Evolutionary conservation across 2,888 invertebrate genomes (phyloP), one percentile per base, ranked within the genome.

Genomic region (Pristionchus mayeri): DNA sequence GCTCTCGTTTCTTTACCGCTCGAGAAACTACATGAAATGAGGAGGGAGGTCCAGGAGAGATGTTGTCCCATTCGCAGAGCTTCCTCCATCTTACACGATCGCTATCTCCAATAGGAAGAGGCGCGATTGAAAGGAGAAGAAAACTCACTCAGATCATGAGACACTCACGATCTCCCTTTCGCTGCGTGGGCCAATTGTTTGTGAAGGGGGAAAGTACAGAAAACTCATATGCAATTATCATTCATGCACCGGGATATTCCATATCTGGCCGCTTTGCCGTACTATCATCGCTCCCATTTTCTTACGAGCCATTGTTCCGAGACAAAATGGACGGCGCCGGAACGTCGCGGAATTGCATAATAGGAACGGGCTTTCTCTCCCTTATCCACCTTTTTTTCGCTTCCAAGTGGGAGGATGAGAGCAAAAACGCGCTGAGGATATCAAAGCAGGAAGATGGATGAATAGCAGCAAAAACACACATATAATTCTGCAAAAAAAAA

Each of bases 81-180:
- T 71, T 71, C 71, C 71, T 54, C 54, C 11, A n/a, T n/a, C n/a
- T 71, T 24, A 71, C 71, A 24, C 71, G 71, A 71, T 71, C 71
- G 37, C 71, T 71, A 37, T 71, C 71, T 40, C 40, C 71, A 71
- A 71, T 40, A 40, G 71, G 71, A 71, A 24, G 57, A 60, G 63
- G 63, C 63, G 71, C 71, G 71, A 71, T 71, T 71, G 67, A 67
- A 21, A 40, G 71, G 40, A 63, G 63, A 40, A 63, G 63, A 71
- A 71, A 71, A 71, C 71, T 71, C 71, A 71, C 40, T 71, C n/a
- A 24, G 71, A 71, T 71, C 71, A 71, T 71, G 71, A 71, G 71
- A 71, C 63, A 63, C 71, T 71, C 71, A 71, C 71, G n/a, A 71
- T 30, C 63, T 71, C 11, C 11, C n/a, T 40, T 44, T 40, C 71